Base-by-base conservation (phyloP, 1,140 invertebrate species). In the Zaprionus gabonicus region DNA sequence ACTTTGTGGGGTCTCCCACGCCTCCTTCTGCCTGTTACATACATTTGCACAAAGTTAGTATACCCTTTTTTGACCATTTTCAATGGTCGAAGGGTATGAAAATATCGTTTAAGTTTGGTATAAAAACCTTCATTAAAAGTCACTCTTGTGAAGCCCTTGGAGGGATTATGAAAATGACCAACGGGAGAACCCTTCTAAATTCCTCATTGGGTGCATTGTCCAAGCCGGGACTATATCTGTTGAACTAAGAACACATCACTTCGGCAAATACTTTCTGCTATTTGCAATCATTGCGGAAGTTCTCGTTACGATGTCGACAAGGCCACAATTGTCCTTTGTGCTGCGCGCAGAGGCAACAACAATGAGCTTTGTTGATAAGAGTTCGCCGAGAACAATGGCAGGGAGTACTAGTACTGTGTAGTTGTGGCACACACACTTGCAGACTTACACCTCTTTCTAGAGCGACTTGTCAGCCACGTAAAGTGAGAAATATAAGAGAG, bases 261-360 rank as follows among this genome's bases (percentile, higher is more conserved):
- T n/a, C 41, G 41, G 41, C 41, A 46, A 46, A 20, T 46, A 17
- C 41, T 56, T 69, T 69, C 27, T 20, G 53, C 28, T 41, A 53
- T 66, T 69, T 71, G 67, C 71, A 77, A 87, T 82, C 82, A 74
- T 72, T 60, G 69, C 72, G 80, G 83, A 87, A 86, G 82, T 82
- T 59, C 51, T 49, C 55, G 41, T 87, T 82, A 82, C 77, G 78
- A 85, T 75, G 57, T 55, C 67, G 65, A 74, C 76, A 79, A 71
- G 80, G 69, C 62, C 34, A 73, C 64, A 66, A 69, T 80, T 67
- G 58, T 34, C 36, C 51, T 31, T 60, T 62, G 57, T 69, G 20
- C 65, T 36, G 6, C 27, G 44, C 49, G 25, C 36, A n/a, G 41
- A 17, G 58, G 51, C 44, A 28, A 34, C 76, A 79, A 80, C 79